Base-by-base conservation (phyloP, 2,113 vertebrate genomes). In the Eulacestoma nigropectus region DNA sequence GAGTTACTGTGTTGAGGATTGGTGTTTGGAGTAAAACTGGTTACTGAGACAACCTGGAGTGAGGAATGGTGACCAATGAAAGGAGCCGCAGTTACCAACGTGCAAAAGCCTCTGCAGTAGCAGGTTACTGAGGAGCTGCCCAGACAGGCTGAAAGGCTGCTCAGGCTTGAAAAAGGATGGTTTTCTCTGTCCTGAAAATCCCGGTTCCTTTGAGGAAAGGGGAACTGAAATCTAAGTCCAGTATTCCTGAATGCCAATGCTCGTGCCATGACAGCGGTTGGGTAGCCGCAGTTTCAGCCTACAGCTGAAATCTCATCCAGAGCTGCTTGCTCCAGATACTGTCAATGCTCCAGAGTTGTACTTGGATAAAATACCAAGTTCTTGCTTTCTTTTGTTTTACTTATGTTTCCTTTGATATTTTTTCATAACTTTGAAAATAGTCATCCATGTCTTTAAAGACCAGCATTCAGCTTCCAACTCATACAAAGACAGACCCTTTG, bases 11-110 rank as follows among this genome's bases (percentile, higher is more conserved):
- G 10, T 32, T 90, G 73, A 32, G 47, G 32, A 15, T 72, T 47
- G 52, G 25, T 55, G 2, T 78, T 84, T 80, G 60, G 52, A 60
- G 14, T n/a, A 53, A 55, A 70, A 23, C 33, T 26, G n/a, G 10
- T 47, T 33, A 19, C 35, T 19, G 4, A 50, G 72, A 35, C 76
- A 67, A 35, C 46, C 14, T 47, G 44, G 52, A 63, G 33, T 32
- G 78, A 73, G 70, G 81, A 68, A 29, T 21, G 44, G 35, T 56
- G 64, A 52, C 32, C 69, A 7, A 1, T 16, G 23, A 29, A n/a
- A 70, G 1, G 5, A 78, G 27, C 29, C 0, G 0, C 13, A 9
- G 68, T 65, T 50, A 44, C 42, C 65, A 47, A 14, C 0, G 0
- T 67, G 23, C 52, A 55, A 20, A 82, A 57, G 27, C 55, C 49